phyloP scores from a whole-genome alignment of 2,888 invertebrate species.

The Theretra japonica region DNA sequence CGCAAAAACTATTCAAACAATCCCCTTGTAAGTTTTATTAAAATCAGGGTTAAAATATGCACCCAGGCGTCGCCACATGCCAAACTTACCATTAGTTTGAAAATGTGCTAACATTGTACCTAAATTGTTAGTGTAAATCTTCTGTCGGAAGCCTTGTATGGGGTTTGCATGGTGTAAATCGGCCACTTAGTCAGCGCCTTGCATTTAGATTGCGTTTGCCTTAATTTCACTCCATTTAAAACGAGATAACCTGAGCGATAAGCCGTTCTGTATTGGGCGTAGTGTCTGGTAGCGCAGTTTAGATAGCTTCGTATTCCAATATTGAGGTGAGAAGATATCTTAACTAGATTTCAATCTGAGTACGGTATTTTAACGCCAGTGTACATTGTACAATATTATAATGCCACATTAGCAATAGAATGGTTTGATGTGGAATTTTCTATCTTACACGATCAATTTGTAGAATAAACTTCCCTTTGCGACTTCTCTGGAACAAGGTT shows the following conservation, averaged over 20 bases:
- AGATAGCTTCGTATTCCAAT: neutral
- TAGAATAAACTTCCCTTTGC: too few relatives aligned
- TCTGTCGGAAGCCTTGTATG: slow-evolving; percentile 41
- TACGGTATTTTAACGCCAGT: neutral
- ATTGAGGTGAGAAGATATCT: neutral
- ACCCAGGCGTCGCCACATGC: neutral
- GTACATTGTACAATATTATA: too few relatives aligned
- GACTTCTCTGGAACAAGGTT: too few relatives aligned
- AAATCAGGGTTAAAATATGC: neutral
- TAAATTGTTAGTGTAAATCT: slow-evolving; percentile 55
- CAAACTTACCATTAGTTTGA: neutral
- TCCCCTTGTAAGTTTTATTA: neutral
- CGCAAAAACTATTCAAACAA: neutral
- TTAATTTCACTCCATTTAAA: slow-evolving; percentile 27
- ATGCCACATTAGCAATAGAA: too few relatives aligned
- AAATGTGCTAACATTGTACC: slow-evolving; percentile 37
- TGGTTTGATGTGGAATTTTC: too few relatives aligned
- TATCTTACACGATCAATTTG: too few relatives aligned
- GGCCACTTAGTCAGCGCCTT: slow-evolving; percentile 37
- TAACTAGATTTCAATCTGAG: neutral
- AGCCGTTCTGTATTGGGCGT: slow-evolving; percentile 3
- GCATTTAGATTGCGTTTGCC: slow-evolving; percentile 35
- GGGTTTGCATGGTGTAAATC: slow-evolving; percentile 46
- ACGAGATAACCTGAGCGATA: slow-evolving; percentile 14
- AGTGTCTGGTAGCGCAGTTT: neutral